Evolutionary conservation across 2,888 invertebrate species (phyloP).

Genomic region (Candidula unifasciata): DNA sequence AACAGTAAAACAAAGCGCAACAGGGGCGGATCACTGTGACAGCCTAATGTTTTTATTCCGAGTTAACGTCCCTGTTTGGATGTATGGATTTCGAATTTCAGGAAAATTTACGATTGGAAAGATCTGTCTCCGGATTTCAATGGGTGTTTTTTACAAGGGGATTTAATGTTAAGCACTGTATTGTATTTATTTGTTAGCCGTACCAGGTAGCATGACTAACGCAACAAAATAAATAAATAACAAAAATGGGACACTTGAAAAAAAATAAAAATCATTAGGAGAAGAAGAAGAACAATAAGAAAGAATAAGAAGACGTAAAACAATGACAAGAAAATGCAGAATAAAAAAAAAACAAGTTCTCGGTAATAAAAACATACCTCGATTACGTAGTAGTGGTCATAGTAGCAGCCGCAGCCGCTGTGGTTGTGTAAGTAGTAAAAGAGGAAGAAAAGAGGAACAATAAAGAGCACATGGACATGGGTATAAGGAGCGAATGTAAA

Average conservation of each 20-base stretch:
- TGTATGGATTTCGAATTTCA: conserved; percentile 15
- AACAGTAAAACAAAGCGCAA: conserved; percentile 11
- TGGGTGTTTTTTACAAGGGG: background rate
- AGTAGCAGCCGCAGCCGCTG: no score
- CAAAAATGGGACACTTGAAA: background rate
- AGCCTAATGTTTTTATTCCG: background rate
- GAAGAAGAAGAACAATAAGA: background rate
- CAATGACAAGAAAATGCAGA: background rate
- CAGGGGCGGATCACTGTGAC: background rate
- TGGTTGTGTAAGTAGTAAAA: no score
- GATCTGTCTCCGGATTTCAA: background rate
- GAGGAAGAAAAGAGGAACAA: no score
- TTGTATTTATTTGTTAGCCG: background rate
- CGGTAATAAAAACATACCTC: no score
- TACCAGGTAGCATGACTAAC: no score
- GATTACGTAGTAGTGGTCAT: no score
- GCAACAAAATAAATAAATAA: no score
- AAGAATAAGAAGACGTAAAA: background rate
- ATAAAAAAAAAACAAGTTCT: background rate
- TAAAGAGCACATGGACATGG: no score
- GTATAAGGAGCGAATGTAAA: no score
- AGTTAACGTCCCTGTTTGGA: conserved; percentile 3
- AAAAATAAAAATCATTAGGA: background rate
- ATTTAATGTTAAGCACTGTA: background rate
- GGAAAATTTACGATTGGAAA: background rate